phyloP scores from a whole-genome alignment of 2,113 vertebrate genomes.

The Gallinago paraguaiae region DNA sequence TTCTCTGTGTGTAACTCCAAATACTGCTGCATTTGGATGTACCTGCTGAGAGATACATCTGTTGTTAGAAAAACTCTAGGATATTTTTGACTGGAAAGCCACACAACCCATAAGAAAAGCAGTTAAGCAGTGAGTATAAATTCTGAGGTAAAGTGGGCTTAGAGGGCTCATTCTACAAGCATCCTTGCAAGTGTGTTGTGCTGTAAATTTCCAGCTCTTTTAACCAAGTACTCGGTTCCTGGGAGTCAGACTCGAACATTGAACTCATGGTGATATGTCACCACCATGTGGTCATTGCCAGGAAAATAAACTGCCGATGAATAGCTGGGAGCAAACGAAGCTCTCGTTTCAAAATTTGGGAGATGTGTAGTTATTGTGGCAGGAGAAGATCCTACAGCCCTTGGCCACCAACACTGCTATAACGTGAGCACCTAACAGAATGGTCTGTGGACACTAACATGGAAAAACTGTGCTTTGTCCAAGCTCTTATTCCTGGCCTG shows the following conservation, averaged over 20 bases:
- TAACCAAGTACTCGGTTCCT: not conserved
- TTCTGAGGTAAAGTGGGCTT: not conserved
- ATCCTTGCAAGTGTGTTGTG: not conserved
- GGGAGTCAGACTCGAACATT: not conserved
- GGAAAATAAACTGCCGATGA: not conserved
- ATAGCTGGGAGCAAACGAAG: not conserved
- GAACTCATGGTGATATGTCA: conserved; percentile 6
- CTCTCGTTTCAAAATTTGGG: not conserved
- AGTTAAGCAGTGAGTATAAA: not conserved
- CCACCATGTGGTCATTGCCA: conserved; percentile 53
- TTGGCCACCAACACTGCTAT: not conserved
- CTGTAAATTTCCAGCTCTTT: not conserved
- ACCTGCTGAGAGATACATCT: not conserved
- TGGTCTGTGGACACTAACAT: not conserved
- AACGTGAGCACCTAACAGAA: accelerated
- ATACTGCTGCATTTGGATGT: not conserved
- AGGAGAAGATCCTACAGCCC: not conserved
- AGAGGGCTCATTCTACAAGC: not conserved
- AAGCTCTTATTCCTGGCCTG: not conserved
- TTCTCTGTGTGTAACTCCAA: not conserved
- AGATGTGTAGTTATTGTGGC: not conserved
- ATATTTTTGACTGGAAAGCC: not conserved
- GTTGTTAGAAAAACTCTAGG: not conserved
- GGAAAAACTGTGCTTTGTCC: not conserved
- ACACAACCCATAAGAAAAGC: not conserved